phyloP scores from a whole-genome alignment of 2,113 vertebrate species.

The Carlito syrichta region DNA sequence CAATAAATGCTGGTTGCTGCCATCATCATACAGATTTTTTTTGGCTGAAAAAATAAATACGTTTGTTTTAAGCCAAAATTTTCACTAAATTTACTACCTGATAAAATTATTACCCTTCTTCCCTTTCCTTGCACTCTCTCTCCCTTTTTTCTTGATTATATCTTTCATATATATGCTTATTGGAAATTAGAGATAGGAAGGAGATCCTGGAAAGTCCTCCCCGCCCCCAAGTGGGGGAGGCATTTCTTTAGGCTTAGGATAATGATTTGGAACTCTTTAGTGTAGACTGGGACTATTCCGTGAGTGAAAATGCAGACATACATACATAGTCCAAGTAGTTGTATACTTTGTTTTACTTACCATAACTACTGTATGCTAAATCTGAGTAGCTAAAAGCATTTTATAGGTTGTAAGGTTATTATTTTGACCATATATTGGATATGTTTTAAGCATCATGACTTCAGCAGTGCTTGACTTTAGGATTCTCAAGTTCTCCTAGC shows the following conservation, averaged over 20 bases:
- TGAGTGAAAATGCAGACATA: not conserved
- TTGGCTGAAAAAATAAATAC: not conserved
- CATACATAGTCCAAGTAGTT: not conserved
- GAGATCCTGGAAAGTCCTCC: not conserved
- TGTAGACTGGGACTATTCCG: not conserved
- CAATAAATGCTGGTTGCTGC: not conserved
- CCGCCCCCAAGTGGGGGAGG: not conserved
- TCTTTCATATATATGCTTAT: not conserved
- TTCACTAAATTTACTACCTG: not conserved
- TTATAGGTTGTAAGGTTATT: not conserved
- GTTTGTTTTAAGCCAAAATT: slow-evolving; percentile 1
- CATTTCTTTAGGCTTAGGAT: not conserved
- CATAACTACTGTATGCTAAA: not conserved
- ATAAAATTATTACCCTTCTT: not conserved
- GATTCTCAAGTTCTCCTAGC: not conserved
- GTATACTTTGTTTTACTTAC: not conserved
- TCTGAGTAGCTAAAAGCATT: not conserved
- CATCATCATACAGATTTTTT: not conserved
- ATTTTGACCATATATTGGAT: not conserved
- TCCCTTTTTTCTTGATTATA: not conserved
- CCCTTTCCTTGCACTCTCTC: not conserved
- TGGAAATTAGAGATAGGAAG: not conserved
- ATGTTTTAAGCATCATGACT: not conserved
- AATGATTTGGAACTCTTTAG: not conserved
- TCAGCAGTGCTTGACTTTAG: not conserved